Conservation (phyloP, 2,797 vertebrate species). For the Thaleichthys pacificus region DNA sequence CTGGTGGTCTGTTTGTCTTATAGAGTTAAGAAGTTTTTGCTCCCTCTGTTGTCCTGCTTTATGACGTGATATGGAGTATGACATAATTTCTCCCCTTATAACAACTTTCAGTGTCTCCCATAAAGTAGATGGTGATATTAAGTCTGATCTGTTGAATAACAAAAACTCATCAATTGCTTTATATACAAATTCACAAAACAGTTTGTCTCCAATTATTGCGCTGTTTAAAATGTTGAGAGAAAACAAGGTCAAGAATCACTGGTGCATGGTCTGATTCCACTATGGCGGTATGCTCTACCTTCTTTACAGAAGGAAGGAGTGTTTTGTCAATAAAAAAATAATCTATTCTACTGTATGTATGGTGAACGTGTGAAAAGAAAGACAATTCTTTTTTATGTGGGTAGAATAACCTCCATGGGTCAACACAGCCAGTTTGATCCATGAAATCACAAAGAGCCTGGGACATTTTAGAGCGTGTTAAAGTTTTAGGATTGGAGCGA, state of each 20-base stretch:
- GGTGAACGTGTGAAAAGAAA: neutral
- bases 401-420: constrained; percentile 12
- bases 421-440: neutral
- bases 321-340: constrained; percentile 16
- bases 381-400: neutral
- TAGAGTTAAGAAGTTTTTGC: neutral
- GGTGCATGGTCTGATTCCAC: constrained; percentile 10
- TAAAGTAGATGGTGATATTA: neutral
- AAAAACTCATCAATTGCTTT: neutral
- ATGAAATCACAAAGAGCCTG: neutral
- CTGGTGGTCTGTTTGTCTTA: neutral
- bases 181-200: neutral
- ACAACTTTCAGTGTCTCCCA: neutral
- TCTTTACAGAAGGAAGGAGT: neutral
- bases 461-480: neutral
- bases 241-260: neutral
- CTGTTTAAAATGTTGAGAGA: neutral
- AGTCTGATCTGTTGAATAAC: neutral
- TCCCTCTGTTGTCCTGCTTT: neutral
- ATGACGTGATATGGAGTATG: neutral
- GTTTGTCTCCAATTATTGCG: neutral
- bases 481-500: neutral
- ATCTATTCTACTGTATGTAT: constrained; percentile 14
- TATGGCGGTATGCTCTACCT: constrained; percentile 5
- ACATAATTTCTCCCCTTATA: neutral